Evolutionary conservation across 35 echinoderm and acorn worm species (phyloP).

Genomic region (Heliocidaris erythrogramma): DNA sequence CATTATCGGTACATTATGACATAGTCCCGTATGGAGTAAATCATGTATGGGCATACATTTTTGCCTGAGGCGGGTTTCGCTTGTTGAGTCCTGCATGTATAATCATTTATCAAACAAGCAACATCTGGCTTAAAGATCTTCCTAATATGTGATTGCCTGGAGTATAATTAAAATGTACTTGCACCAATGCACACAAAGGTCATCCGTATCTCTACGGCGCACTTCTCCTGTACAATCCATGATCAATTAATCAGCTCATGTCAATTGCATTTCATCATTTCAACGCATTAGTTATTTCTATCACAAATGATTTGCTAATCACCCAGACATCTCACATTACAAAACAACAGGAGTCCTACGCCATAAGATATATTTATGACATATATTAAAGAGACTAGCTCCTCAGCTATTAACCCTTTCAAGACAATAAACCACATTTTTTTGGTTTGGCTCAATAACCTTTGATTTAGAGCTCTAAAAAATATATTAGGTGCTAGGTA

Average conservation of each 20-base stretch:
- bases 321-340: no score
- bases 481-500: no score
- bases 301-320: background rate
- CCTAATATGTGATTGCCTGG: background rate
- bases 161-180: constrained; percentile 4
- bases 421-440: no score
- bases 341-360: no score
- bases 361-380: no score
- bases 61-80: background rate
- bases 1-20: background rate
- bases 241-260: background rate
- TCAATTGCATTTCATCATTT: background rate
- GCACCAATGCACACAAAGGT: background rate
- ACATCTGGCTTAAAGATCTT: background rate
- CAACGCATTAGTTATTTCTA: background rate
- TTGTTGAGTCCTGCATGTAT: background rate
- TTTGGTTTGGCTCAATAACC: no score
- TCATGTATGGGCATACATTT: background rate
- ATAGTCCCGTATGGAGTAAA: background rate
- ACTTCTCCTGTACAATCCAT: background rate
- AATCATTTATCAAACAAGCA: background rate
- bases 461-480: no score
- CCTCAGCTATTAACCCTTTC: no score
- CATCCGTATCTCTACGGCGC: background rate
- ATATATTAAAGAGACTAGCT: no score